phyloP scores from a whole-genome alignment of 2,888 invertebrate genomes.

The Pandemis heparana region DNA sequence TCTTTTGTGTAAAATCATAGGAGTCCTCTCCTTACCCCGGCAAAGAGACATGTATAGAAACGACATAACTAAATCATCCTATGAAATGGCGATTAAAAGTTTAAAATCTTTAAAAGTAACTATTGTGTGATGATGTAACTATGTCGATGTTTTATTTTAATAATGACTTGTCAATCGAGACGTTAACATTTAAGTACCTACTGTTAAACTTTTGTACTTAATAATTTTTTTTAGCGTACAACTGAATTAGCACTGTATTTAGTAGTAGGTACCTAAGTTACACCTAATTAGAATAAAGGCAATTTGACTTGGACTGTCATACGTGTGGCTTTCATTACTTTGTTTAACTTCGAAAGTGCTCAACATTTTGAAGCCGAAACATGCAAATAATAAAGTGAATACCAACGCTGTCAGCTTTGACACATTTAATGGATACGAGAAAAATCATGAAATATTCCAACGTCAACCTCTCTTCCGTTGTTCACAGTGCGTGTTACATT shows the following conservation, averaged over 20 bases:
- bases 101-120: background rate
- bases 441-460: slow-evolving; percentile 10
- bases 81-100: background rate
- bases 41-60: background rate
- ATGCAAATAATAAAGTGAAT: no score
- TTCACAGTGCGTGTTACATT: slow-evolving; percentile 6
- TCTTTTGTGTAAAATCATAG: slow-evolving; percentile 16
- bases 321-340: no score
- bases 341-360: background rate
- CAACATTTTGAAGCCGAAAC: background rate
- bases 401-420: background rate
- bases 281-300: no score
- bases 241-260: no score
- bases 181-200: no score
- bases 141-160: no score
- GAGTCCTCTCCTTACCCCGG: background rate
- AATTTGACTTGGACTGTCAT: no score
- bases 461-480: slow-evolving; percentile 1
- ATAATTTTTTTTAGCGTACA: no score
- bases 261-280: no score
- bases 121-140: background rate
- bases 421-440: background rate
- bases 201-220: no score
- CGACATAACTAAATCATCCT: background rate
- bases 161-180: no score